Evolutionary conservation across 2,113 vertebrate species (phyloP).

Genomic region (Sebastes fasciatus): DNA sequence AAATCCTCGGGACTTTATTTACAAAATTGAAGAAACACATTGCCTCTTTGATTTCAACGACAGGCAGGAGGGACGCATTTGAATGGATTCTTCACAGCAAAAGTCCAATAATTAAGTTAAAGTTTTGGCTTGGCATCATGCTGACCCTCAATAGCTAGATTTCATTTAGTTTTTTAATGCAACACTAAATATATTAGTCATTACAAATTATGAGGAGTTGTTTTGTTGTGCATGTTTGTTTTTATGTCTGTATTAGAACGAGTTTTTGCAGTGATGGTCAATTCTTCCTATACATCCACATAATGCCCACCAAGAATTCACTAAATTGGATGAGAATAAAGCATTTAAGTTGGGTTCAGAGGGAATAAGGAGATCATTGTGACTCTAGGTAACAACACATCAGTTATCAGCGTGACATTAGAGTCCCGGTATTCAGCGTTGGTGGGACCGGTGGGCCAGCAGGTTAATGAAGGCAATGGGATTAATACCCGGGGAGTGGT

Average conservation of each 20-base stretch:
- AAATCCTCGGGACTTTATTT: not conserved
- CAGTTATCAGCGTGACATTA: slow-evolving; percentile 73
- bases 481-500: slow-evolving; percentile 79
- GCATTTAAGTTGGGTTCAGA: slow-evolving; percentile 69
- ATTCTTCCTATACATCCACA: slow-evolving; percentile 31
- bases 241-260: not conserved
- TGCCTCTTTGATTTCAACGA: not conserved
- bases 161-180: not conserved
- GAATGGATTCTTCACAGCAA: not conserved
- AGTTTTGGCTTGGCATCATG: not conserved
- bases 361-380: slow-evolving; percentile 83
- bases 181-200: not conserved
- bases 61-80: not conserved
- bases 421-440: slow-evolving; percentile 52
- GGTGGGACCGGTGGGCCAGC: slow-evolving; percentile 59
- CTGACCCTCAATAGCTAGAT: not conserved
- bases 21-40: not conserved
- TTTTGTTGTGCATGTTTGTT: not conserved
- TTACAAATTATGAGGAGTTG: not conserved
- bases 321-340: slow-evolving; percentile 83
- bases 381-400: slow-evolving; percentile 74
- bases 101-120: not conserved
- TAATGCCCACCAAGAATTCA: slow-evolving; percentile 70
- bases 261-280: slow-evolving; percentile 29
- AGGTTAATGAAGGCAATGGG: slow-evolving; percentile 84